These are phyloP conservation scores for Microplitis mediator DNA, from an alignment of 1,140 invertebrate genomes.

Conservation along the genomic window DNA sequence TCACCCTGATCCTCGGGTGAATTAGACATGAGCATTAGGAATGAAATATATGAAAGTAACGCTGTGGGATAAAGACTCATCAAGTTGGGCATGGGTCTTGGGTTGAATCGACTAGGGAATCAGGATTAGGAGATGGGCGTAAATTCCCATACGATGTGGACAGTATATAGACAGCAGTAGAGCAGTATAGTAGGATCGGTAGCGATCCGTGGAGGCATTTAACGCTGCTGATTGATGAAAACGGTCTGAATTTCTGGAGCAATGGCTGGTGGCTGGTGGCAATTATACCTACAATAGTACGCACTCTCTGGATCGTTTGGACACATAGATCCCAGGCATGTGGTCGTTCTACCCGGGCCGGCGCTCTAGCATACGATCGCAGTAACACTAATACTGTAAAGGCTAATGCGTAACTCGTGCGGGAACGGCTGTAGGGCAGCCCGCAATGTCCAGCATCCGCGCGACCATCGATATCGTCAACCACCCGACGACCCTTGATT, in stretches of 20 bases:
- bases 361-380: constrained; percentile 40
- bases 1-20: too few species aligned
- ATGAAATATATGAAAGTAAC: too few species aligned
- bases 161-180: not conserved
- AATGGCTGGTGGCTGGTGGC: constrained; percentile 49
- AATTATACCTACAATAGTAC: constrained; percentile 55
- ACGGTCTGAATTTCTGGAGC: constrained; percentile 50
- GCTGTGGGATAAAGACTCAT: too few species aligned
- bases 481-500: constrained; percentile 56
- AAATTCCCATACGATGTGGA: constrained; percentile 3
- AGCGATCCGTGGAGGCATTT: constrained; percentile 38
- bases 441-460: constrained; percentile 25
- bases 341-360: constrained; percentile 33
- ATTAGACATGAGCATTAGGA: too few species aligned
- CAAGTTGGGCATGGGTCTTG: not conserved
- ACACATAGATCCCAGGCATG: constrained; percentile 52
- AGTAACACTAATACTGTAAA: constrained; percentile 55
- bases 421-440: constrained; percentile 13
- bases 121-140: constrained; percentile 9
- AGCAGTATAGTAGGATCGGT: not conserved
- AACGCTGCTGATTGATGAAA: constrained; percentile 58
- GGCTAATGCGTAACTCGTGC: constrained; percentile 27
- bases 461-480: constrained; percentile 40
- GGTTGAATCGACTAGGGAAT: not conserved
- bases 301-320: constrained; percentile 43